Evolutionary conservation across 2,888 invertebrate genomes (phyloP), one percentile per base, ranked within the genome.

Genomic region (Apamea epomidion): DNA sequence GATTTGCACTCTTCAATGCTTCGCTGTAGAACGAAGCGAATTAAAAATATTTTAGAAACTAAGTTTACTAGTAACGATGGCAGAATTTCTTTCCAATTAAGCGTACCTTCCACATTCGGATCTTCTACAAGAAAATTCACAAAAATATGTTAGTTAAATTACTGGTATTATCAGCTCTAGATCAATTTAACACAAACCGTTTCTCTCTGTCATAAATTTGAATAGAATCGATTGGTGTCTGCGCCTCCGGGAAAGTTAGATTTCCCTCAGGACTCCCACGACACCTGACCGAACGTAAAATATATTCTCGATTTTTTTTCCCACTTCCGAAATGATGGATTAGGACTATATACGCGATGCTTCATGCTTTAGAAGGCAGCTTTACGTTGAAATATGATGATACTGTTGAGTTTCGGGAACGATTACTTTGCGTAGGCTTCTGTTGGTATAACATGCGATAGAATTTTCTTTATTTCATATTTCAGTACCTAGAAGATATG

Each of bases 141-240:
- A n/a, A 58, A 58, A 10, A 12, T 58, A 62, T 29, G 6, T 62
- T 16, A 16, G 29, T 14, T 10, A 58, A 10, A 12, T 25, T 4
- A 10, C 58, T 29, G 62, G 62, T 92, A 75, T 81, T 89, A 93
- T 75, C 95, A 89, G 74, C 95, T 95, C 95, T 80, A 85, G 85
- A 88, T 82, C 89, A 84, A 89, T 93, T 76, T 83, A 87, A 84
- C 87, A 87, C 91, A 92, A 95, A 93, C 94, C 94, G 95, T 96
- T 95, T 94, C 95, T 95, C 96, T 94, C 95, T 95, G 95, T 96
- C 97, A 97, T 97, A 97, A 97, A 97, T 97, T 97, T 97, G 97
- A 97, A 97, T 97, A 96, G 97, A 97, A 97, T 97, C 97, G 97
- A 97, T 97, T 95, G 96, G 95, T 97, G 97, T 97, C 97, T 96